Base-by-base conservation (phyloP, 2,797 vertebrate species). In the Ctenopoma multispine region DNA sequence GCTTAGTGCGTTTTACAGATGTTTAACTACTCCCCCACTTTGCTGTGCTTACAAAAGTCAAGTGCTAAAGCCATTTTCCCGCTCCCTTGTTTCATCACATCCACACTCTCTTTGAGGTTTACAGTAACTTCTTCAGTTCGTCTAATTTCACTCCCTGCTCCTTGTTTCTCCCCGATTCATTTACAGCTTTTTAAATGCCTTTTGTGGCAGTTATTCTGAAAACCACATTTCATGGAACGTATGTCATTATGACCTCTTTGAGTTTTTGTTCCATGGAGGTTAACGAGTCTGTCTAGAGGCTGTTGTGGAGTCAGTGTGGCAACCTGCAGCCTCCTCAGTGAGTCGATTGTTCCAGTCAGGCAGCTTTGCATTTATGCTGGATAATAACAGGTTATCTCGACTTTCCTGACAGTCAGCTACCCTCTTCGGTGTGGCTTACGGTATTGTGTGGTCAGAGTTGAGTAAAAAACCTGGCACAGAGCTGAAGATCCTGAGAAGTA, bases 341-440 rank as follows among this genome's bases (percentile, higher is more conserved):
- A 81, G 71, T 44, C 11, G 3, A 69, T 79, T 72, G 81, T 82
- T 86, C 63, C 76, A 77, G 77, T 58, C 61, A 71, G 74, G 72
- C 72, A 79, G 73, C 44, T 80, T 80, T 81, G 80, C 69, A 54
- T 77, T 81, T 51, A 61, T 72, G 75, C 80, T 70, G 63, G 36
- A 65, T 93, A 93, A 93, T 91, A 71, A 88, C 71, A 79, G 85
- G 83, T 89, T 90, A 85, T 85, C 72, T 82, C 47, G 47, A 62
- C 48, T 77, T 83, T 75, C 63, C 75, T 75, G 66, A 75, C 63
- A 69, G 73, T 80, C 60, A 75, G 72, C 71, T 66, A 31, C 65
- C 82, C 70, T 76, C 72, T 76, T 55, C 67, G 54, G 48, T 50
- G 60, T 63, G 80, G 62, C 55, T 84, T 68, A 79, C 70, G 77